phyloP scores from a whole-genome alignment of 2,113 vertebrate species.

The Pagrus major region DNA sequence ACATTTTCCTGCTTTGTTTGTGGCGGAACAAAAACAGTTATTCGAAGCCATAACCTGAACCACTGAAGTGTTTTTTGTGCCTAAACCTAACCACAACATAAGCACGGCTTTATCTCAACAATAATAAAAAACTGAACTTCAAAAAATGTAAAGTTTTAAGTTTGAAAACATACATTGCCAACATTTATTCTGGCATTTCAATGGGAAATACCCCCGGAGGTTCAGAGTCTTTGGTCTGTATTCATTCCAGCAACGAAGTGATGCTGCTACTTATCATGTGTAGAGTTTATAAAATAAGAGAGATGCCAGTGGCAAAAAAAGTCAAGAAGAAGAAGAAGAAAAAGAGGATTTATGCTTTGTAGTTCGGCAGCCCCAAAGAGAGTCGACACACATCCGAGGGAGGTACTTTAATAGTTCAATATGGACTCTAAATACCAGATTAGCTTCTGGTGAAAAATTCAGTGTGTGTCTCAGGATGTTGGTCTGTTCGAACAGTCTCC shows the following conservation, averaged over 20 bases:
- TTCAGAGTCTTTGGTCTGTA: too few relatives aligned
- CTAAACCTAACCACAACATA: too few relatives aligned
- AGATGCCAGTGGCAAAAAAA: not conserved
- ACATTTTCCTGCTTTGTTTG: too few relatives aligned
- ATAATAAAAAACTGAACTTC: too few relatives aligned
- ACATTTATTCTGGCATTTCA: too few relatives aligned
- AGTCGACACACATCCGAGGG: not conserved
- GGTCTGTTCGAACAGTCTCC: not conserved
- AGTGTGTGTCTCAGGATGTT: not conserved
- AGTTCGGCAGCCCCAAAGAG: not conserved
- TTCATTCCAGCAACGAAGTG: not conserved
- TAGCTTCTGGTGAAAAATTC: not conserved
- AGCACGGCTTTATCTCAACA: too few relatives aligned
- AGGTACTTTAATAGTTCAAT: not conserved
- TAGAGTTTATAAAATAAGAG: not conserved
- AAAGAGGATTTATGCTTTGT: not conserved
- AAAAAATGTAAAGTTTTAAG: too few relatives aligned
- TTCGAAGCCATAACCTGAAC: too few relatives aligned
- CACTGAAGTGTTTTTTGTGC: too few relatives aligned
- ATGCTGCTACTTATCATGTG: not conserved
- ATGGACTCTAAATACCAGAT: not conserved
- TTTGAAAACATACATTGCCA: too few relatives aligned
- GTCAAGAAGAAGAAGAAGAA: not conserved
- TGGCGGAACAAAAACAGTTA: too few relatives aligned
- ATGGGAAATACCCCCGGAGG: too few relatives aligned